Evolutionary conservation across 2,797 vertebrate species (phyloP), one percentile per base, ranked within the genome.

Genomic region (Crax fasciolata): DNA sequence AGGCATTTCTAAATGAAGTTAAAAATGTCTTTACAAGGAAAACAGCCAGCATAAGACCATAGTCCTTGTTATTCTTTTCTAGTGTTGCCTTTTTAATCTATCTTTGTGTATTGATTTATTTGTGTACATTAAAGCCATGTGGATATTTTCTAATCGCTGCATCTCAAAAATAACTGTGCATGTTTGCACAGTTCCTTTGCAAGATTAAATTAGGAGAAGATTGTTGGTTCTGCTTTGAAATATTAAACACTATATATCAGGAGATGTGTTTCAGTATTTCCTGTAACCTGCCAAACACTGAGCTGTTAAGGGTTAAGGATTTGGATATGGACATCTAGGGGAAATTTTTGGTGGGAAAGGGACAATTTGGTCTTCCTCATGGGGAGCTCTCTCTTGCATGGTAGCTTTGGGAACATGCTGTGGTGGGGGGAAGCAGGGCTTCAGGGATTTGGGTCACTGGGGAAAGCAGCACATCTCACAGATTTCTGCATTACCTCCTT

Each of bases 1-100:
- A 74, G 23, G 17, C 11, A 57, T 85, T 94, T 86, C 43, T 65
- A 93, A 86, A 67, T 77, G 6, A 80, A 86, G 38, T 58, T 89
- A 38, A 86, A 87, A 91, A 78, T 35, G 13, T 58, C 57, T 81
- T 89, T 63, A 63, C 27, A 62, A 72, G 21, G 7, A 78, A 80
- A 94, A 63, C 1, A 94, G 11, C 52, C 9, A 73, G n/a, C 5
- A 21, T 48, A 66, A 75, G 18, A 9, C 63, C 19, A 7, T 30
- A 27, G 2, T 44, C 44, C 5, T 81, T 68, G 8, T 66, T 48
- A 39, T 54, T 57, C 38, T 62, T 57, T 35, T 79, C 72, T 71
- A 8, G 15, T 43, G 51, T 49, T n/a, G 2, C 43, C 16, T 89
- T 91, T 84, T 63, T 6, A 11, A 43, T 81, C 46, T 72, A 2